Percentiles rank a stretch among this genome's conserved stretches.
phyloP scores from a whole-genome alignment of 2,797 vertebrate genomes.

The Cygnus olor region DNA sequence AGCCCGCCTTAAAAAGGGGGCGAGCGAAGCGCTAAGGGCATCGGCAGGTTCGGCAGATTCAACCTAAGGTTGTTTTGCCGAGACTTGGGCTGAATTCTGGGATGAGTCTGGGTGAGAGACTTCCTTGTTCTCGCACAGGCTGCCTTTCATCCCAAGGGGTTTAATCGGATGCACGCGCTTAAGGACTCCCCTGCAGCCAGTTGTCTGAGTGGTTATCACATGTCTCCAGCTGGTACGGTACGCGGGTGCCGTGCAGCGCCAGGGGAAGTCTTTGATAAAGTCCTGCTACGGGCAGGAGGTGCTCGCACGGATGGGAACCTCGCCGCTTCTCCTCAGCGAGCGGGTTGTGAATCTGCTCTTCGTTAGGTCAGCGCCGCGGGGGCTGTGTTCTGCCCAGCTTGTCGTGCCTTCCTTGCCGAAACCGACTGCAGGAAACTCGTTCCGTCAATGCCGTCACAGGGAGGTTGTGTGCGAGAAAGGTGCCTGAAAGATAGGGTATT shows the following conservation, averaged over 20 bases:
- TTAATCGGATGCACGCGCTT: neutral
- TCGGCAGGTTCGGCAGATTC: fast-evolving
- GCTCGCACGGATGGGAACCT: fast-evolving
- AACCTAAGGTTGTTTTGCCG: neutral
- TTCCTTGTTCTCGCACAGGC: conserved; percentile 37
- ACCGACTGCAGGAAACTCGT: neutral
- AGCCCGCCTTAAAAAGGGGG: neutral
- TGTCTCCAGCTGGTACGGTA: neutral
- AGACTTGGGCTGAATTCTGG: neutral
- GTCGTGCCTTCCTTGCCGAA: fast-evolving
- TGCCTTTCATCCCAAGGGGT: neutral
- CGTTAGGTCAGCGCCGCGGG: neutral
- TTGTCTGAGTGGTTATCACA: neutral
- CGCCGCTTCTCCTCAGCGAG: fast-evolving
- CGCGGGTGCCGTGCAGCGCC: neutral
- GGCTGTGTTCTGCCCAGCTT: fast-evolving
- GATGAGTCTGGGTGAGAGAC: neutral
- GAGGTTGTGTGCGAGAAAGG: fast-evolving
- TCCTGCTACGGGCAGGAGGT: neutral
- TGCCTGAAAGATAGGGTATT: neutral
- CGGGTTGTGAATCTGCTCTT: too few relatives aligned
- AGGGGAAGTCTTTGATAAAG: neutral
- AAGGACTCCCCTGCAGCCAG: neutral
- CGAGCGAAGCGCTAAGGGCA: fast-evolving
- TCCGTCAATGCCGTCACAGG: neutral